Percentiles rank a stretch among this genome's conserved stretches.
Evolutionary conservation across 2,113 vertebrate genomes (phyloP).

Genomic region (Heterotis niloticus): DNA sequence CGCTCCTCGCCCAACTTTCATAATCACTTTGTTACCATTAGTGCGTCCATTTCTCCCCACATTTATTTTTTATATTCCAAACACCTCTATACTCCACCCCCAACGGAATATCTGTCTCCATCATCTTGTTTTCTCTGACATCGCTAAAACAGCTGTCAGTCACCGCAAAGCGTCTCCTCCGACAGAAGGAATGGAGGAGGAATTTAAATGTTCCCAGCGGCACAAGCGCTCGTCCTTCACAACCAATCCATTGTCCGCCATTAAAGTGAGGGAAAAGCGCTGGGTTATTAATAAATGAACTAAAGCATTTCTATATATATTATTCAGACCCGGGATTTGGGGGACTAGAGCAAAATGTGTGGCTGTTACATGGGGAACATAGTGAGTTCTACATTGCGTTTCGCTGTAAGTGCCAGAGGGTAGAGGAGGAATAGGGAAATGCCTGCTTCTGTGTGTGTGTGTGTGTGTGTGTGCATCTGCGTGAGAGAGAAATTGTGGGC

Average conservation of each 20-base stretch:
- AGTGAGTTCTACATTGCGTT: slow-evolving; percentile 65
- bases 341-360: slow-evolving; percentile 67
- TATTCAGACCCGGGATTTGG: slow-evolving; percentile 69
- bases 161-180: slow-evolving; percentile 50
- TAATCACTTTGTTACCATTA: slow-evolving; percentile 11
- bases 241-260: slow-evolving; percentile 50
- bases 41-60: background rate
- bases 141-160: slow-evolving; percentile 51
- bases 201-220: slow-evolving; percentile 62
- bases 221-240: slow-evolving; percentile 61
- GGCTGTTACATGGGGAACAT: slow-evolving; percentile 80
- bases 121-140: slow-evolving; percentile 4
- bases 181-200: slow-evolving; percentile 45
- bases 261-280: slow-evolving; percentile 52
- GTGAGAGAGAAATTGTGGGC: background rate
- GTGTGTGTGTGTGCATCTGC: background rate
- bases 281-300: slow-evolving; percentile 78
- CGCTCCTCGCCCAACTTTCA: background rate
- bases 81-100: background rate
- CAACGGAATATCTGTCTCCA: background rate
- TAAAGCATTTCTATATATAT: slow-evolving; percentile 73
- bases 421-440: slow-evolving; percentile 18
- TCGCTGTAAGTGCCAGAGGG: slow-evolving; percentile 57
- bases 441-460: background rate
- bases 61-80: slow-evolving; percentile 1